A percentile compares a stretch with the other conserved stretches of the same genome.
These are phyloP conservation scores for Rhopalosiphum nymphaeae DNA, from an alignment of 2,888 invertebrate species.

Conservation along the genomic window DNA sequence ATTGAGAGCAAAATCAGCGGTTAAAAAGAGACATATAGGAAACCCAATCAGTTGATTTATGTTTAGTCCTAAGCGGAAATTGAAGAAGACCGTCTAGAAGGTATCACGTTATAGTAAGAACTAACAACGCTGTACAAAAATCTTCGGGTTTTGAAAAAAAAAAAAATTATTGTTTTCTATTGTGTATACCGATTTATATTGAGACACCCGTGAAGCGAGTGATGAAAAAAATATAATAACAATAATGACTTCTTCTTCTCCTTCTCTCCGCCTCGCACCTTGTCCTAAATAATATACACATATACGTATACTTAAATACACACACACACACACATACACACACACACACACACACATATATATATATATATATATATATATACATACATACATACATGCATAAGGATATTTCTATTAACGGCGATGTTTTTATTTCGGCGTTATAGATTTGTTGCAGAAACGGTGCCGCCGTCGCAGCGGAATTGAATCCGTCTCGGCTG, in stretches of 20 bases:
- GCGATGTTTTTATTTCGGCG: slow-evolving; percentile 53
- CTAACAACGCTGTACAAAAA: slow-evolving; percentile 39
- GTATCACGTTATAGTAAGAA: neutral
- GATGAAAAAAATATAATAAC: slow-evolving; percentile 43
- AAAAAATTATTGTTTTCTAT: slow-evolving; percentile 59
- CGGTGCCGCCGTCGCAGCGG: slow-evolving; percentile 53
- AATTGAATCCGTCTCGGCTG: slow-evolving; percentile 65
- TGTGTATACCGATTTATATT: slow-evolving; percentile 46
- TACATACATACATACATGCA: neutral
- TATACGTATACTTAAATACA: neutral
- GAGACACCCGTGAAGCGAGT: slow-evolving; percentile 48
- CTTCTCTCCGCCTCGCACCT: neutral
- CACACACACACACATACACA: neutral
- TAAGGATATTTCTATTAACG: slow-evolving; percentile 53
- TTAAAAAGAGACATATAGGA: slow-evolving; percentile 9
- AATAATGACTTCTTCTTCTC: slow-evolving; percentile 36
- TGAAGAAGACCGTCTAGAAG: slow-evolving; percentile 32
- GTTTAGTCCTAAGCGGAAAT: slow-evolving; percentile 58
- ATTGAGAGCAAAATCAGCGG: slow-evolving; percentile 14
- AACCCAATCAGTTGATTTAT: slow-evolving; percentile 54
- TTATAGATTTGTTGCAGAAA: slow-evolving; percentile 64
- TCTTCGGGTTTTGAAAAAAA: slow-evolving; percentile 48
- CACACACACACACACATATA: neutral
- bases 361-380: neutral
- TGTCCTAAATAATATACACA: neutral